Evolutionary conservation across 2,888 invertebrate genomes (phyloP), one percentile per base, ranked within the genome.

Genomic region (Eumerus sabulonum): DNA sequence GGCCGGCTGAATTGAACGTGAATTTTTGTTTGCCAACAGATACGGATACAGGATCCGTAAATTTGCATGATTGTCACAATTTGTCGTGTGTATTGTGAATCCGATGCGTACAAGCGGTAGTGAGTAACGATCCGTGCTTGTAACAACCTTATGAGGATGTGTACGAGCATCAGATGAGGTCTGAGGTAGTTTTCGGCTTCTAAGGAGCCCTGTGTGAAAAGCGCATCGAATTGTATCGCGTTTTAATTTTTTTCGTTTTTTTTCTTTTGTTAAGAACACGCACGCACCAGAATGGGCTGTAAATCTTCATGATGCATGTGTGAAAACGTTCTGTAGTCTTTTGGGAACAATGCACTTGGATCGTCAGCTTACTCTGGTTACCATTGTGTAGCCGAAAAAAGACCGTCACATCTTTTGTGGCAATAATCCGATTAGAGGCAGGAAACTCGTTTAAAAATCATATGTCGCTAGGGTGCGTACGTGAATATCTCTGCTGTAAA

Each of bases 221-320:
- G 68, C 79, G 79, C 74, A 79, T 79, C 74, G 50, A 74, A 73
- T 64, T 70, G 70, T 70, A 79, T 74, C 79, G 74, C 74, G 70
- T 79, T 79, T n/a, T n/a, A n/a, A n/a, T n/a, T n/a, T n/a, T n/a
- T n/a, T n/a, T n/a, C n/a, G n/a, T n/a, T n/a, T n/a, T n/a, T n/a
- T n/a, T 27, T 74, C 74, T 54, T 70, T 79, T 74, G 68, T 56
- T 50, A 64, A 48, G 45, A 53, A 74, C 68, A 79, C 79, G 79
- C 79, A 79, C 74, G 79, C 68, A 40, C 44, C 56, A 67, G 57
- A 77, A 67, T 67, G 56, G 59, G 38, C 68, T 48, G 73, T 79
- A 79, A 79, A 79, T 79, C 79, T 79, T 74, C 50, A 38, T 73
- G 74, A 74, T 79, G 64, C 79, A 79, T 79, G 79, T 79, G 70